Conservation (phyloP, 2,888 invertebrate species). For the Colostygia pectinataria region DNA sequence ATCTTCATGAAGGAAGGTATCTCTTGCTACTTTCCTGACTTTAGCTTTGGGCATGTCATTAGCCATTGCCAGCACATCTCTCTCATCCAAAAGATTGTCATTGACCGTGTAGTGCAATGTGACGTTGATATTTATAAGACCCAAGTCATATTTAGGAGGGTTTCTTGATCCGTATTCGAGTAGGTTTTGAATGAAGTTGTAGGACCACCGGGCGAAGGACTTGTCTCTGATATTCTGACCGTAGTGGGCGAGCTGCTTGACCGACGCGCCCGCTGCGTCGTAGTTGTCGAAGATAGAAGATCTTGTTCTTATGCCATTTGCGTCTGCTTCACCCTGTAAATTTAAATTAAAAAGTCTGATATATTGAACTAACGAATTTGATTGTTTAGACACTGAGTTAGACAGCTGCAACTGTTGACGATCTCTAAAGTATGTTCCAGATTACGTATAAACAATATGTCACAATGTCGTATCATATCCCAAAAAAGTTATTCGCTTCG, state of each 20-base stretch:
- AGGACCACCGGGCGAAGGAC: slow-evolving; percentile 57
- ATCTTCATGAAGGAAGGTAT: slow-evolving; percentile 54
- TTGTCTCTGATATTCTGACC: slow-evolving; percentile 64
- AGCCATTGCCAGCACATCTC: slow-evolving; percentile 59
- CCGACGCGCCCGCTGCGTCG: slow-evolving; percentile 46
- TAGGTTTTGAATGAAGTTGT: slow-evolving; percentile 46
- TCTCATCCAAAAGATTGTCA: slow-evolving; percentile 53
- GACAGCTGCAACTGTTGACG: too few species aligned
- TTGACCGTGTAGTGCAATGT: slow-evolving; percentile 61
- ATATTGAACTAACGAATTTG: too few species aligned
- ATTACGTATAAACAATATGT: too few species aligned
- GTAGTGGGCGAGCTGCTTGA: slow-evolving; percentile 65
- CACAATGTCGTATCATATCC: too few species aligned
- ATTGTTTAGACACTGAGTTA: too few species aligned
- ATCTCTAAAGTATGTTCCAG: too few species aligned
- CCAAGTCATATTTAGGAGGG: slow-evolving; percentile 57
- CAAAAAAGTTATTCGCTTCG: too few species aligned
- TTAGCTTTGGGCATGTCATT: slow-evolving; percentile 51
- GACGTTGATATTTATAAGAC: slow-evolving; percentile 47
- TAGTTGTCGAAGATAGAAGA: slow-evolving; percentile 17
- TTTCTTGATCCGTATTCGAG: slow-evolving; percentile 42
- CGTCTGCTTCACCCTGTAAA: slow-evolving; percentile 8
- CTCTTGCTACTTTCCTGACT: slow-evolving; percentile 53
- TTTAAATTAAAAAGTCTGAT: not conserved
- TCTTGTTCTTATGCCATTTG: too few species aligned